A percentile compares a stretch with the other conserved stretches of the same genome.
These are phyloP conservation scores for Ochlodes sylvanus DNA, from an alignment of 2,888 invertebrate genomes.

Conservation along the genomic window DNA sequence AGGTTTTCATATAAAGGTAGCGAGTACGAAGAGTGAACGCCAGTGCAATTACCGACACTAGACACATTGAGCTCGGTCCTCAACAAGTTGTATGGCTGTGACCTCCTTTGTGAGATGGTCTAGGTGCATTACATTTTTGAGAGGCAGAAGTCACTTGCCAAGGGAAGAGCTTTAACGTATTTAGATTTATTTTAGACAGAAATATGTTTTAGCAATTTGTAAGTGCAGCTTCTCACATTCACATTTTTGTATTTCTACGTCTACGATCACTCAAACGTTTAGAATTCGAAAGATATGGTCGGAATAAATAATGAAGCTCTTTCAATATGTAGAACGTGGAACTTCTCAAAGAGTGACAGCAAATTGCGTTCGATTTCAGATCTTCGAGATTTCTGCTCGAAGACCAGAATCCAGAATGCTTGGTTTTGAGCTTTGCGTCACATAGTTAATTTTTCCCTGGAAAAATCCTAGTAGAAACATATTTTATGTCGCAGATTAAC, in stretches of 20 bases:
- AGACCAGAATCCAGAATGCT: not conserved
- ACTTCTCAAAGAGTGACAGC: too few relatives aligned
- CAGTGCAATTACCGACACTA: conserved; percentile 37
- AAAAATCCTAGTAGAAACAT: not conserved
- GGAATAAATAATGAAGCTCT: too few relatives aligned
- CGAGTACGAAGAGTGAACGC: conserved; percentile 11
- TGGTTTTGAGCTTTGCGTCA: not conserved
- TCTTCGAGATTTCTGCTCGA: not conserved
- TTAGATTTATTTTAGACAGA: conserved; percentile 9
- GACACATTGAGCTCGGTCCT: conserved; percentile 31
- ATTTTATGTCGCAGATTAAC: not conserved
- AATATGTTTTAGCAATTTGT: not conserved
- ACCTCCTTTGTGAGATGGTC: conserved; percentile 33
- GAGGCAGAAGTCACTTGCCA: conserved; percentile 20
- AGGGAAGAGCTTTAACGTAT: conserved; percentile 17
- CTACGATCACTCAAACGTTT: too few relatives aligned
- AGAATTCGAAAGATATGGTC: too few relatives aligned
- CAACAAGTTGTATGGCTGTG: conserved; percentile 38
- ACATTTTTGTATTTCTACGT: too few relatives aligned
- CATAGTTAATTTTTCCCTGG: not conserved
- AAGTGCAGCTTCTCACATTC: not conserved
- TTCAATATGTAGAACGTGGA: too few relatives aligned
- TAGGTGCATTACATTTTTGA: conserved; percentile 35
- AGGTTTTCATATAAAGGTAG: conserved; percentile 19
- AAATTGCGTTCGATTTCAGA: too few relatives aligned